Percentiles rank a stretch among this genome's conserved stretches.
These are phyloP conservation scores for Limnothrissa miodon DNA, from an alignment of 2,113 vertebrate genomes.

Conservation along the genomic window DNA sequence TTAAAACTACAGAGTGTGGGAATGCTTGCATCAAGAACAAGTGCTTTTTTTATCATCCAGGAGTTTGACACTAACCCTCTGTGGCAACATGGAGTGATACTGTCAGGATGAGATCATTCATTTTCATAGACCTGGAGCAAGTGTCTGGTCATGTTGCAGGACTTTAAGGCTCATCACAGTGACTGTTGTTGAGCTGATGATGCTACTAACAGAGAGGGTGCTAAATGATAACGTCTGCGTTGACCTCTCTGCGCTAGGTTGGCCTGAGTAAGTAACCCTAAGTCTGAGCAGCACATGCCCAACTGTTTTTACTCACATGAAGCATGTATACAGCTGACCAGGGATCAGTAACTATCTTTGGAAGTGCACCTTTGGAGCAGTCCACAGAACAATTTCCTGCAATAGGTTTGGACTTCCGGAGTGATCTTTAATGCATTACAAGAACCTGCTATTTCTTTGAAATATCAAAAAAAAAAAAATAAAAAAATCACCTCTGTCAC, in stretches of 20 bases:
- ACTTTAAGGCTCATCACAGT: too few relatives aligned
- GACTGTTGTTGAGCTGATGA: neutral
- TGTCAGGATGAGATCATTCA: neutral
- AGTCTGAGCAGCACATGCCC: neutral
- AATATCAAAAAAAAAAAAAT: neutral
- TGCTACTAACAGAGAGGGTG: neutral
- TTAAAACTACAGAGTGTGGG: neutral
- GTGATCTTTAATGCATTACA: constrained; percentile 4
- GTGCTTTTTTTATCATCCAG: neutral
- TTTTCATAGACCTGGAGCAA: too few relatives aligned
- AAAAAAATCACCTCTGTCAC: neutral
- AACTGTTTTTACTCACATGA: neutral
- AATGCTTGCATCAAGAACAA: constrained; percentile 5
- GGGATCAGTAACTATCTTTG: neutral
- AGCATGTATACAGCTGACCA: neutral
- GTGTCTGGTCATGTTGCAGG: too few relatives aligned
- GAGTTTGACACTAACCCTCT: neutral
- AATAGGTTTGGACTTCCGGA: neutral
- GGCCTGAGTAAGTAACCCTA: neutral
- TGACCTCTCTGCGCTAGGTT: neutral
- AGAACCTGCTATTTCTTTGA: neutral
- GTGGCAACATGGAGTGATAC: neutral
- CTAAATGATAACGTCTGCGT: too few relatives aligned
- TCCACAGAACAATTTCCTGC: neutral
- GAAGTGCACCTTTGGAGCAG: neutral